A percentile compares a stretch with the other conserved stretches of the same genome.
Conservation (phyloP, 2,888 invertebrate genomes). For the Athrips mouffetella region DNA sequence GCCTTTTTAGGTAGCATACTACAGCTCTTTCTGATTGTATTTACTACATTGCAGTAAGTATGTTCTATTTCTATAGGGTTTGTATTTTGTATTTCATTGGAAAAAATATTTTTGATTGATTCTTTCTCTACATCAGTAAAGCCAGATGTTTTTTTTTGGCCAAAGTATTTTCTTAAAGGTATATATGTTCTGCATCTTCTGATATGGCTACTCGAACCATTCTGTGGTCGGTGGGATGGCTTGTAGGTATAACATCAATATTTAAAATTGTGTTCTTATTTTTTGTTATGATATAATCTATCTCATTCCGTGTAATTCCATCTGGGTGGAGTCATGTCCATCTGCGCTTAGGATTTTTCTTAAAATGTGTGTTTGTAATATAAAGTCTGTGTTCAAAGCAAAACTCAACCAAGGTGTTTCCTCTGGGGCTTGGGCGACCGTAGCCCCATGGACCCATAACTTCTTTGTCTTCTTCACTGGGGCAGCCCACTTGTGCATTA, state of each 20-base stretch:
- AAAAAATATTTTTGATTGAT: neutral
- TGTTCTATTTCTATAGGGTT: neutral
- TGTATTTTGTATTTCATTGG: neutral
- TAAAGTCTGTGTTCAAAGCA: constrained; percentile 9
- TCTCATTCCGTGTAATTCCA: constrained; percentile 10
- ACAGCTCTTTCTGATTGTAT: neutral
- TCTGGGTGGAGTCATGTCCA: constrained; percentile 14
- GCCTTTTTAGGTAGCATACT: neutral
- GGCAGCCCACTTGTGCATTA: constrained; percentile 14
- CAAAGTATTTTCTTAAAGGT: neutral
- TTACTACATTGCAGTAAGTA: neutral
- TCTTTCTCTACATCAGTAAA: neutral
- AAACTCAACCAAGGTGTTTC: constrained; percentile 12
- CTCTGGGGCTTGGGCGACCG: constrained; percentile 10
- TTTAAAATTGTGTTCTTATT: neutral
- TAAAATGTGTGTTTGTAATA: constrained; percentile 3
- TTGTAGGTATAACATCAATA: constrained; percentile 3
- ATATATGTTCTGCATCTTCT: neutral
- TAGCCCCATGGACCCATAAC: constrained; percentile 8
- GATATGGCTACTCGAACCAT: neutral
- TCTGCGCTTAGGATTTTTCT: constrained; percentile 2
- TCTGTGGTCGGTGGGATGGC: constrained; percentile 5
- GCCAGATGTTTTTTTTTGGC: too few species aligned
- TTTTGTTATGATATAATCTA: constrained; percentile 5
- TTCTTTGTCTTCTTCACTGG: neutral